phyloP scores from a whole-genome alignment of 2,888 invertebrate species.

The Cryptocephalus moraei region DNA sequence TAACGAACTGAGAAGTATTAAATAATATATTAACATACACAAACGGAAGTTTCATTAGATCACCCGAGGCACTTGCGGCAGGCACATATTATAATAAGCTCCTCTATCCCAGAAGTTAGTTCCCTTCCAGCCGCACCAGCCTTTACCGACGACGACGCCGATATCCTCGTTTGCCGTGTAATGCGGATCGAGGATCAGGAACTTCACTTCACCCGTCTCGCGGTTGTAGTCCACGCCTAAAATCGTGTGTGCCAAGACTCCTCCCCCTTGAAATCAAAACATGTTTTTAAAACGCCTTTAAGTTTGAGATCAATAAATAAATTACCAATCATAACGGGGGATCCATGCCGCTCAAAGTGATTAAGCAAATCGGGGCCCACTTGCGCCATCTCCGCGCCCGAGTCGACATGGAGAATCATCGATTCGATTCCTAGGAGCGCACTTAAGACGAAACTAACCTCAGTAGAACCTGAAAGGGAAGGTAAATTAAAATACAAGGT shows the following conservation, averaged over 20 bases:
- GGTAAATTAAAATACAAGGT: no score
- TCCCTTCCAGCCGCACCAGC: conserved; percentile 97
- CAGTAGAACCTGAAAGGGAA: conserved; percentile 59
- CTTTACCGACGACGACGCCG: conserved; percentile 62
- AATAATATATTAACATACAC: not conserved
- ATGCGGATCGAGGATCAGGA: conserved; percentile 97
- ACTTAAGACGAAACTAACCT: conserved; percentile 88
- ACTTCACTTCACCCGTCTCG: conserved; percentile 68
- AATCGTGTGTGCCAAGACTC: conserved; percentile 95
- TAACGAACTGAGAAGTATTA: conserved; percentile 23
- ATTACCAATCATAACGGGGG: conserved; percentile 95
- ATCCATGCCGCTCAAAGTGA: conserved; percentile 89
- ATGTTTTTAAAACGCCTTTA: not conserved
- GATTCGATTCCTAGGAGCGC: conserved; percentile 65
- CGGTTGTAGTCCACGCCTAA: conserved; percentile 86
- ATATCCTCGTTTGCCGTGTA: conserved; percentile 86
- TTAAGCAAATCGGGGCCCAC: conserved; percentile 73
- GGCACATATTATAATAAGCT: conserved; percentile 92
- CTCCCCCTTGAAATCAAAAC: conserved; percentile 61
- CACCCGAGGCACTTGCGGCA: conserved; percentile 63
- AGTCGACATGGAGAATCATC: conserved; percentile 75
- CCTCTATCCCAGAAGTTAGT: conserved; percentile 90
- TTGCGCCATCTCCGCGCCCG: conserved; percentile 70
- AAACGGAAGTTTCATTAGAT: conserved; percentile 25
- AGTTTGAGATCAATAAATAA: not conserved